Evolutionary conservation across 2,888 invertebrate genomes (phyloP), one percentile per base, ranked within the genome.

Genomic region (Stenotaenia linearis): DNA sequence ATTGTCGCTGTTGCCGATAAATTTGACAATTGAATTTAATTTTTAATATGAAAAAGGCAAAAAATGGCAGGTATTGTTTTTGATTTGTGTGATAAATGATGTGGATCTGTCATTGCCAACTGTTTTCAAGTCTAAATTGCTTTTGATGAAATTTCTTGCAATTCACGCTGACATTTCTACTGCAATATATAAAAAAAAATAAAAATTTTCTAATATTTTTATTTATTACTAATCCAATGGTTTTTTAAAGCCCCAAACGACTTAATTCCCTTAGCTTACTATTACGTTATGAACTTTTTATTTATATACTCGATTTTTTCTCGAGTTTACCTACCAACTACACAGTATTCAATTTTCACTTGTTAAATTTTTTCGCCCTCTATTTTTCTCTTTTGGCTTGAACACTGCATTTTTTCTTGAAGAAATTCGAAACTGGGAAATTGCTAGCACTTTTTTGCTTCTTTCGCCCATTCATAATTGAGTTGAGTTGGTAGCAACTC

Each of bases 111-210:
- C 69, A 69, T 69, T 28, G 28, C 69, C 69, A 69, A 69, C 69
- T 69, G 69, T 69, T 69, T 69, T 69, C 12, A 69, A 69, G 69
- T 50, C 69, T 23, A 28, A 28, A 25, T 69, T 69, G 28, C 28
- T 69, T 69, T 69, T 69, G 69, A 69, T 28, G 69, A 69, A 50
- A 69, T 69, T 69, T 69, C 69, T 69, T 69, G 69, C 69, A 69
- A 69, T 69, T 69, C 69, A 69, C 25, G 69, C 69, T 69, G 12
- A 6, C 7, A 50, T 50, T 50, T 50, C 25, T 69, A 69, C 25
- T 69, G 45, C 4, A 5, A 32, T n/a, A n/a, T n/a, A n/a, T n/a
- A n/a, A n/a, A n/a, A n/a, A n/a, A n/a, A n/a, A n/a, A n/a, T n/a
- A n/a, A n/a, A n/a, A n/a, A n/a, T n/a, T n/a, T n/a, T n/a, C n/a